phyloP scores from a whole-genome alignment of 1,140 invertebrate genomes.

The Homalodisca vitripennis region DNA sequence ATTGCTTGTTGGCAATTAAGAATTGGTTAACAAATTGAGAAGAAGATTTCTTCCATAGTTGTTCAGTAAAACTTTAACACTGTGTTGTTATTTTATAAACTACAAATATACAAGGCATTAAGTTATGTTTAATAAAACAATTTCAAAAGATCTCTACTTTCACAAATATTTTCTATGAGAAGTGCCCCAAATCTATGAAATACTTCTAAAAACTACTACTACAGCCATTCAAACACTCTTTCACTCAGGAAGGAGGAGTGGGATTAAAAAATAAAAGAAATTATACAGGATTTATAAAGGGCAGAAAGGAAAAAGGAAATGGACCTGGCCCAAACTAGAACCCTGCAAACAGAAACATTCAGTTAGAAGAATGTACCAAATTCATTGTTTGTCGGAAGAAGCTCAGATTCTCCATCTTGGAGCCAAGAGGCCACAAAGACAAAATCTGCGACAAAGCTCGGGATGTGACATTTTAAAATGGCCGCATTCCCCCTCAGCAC shows the following conservation, averaged over 20 bases:
- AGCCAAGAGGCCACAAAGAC: conserved; percentile 83
- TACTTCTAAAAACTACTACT: conserved; percentile 13
- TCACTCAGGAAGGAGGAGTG: conserved; percentile 23
- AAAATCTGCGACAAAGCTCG: conserved; percentile 88
- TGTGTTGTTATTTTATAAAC: too few species aligned
- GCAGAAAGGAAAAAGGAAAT: background rate
- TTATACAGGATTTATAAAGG: conserved; percentile 20
- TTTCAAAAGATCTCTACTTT: too few species aligned
- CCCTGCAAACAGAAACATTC: conserved; percentile 42
- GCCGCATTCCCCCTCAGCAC: conserved; percentile 86
- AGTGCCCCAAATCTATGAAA: conserved; percentile 1
- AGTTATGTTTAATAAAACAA: too few species aligned
- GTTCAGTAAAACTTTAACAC: too few species aligned
- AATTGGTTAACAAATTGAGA: too few species aligned
- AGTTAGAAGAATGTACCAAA: conserved; percentile 56
- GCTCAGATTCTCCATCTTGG: conserved; percentile 68
- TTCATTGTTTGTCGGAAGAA: conserved; percentile 60
- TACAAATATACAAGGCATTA: too few species aligned
- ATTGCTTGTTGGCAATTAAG: too few species aligned
- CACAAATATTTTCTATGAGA: too few species aligned
- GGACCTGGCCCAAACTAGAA: conserved; percentile 39
- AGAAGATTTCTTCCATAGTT: too few species aligned
- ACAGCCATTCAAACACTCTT: conserved; percentile 10
- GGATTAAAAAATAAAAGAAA: conserved; percentile 28
- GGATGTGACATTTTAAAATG: conserved; percentile 89